A percentile compares a stretch with the other conserved stretches of the same genome.
Evolutionary conservation across 2,888 invertebrate genomes (phyloP).

Genomic region (Cepaea hortensis): DNA sequence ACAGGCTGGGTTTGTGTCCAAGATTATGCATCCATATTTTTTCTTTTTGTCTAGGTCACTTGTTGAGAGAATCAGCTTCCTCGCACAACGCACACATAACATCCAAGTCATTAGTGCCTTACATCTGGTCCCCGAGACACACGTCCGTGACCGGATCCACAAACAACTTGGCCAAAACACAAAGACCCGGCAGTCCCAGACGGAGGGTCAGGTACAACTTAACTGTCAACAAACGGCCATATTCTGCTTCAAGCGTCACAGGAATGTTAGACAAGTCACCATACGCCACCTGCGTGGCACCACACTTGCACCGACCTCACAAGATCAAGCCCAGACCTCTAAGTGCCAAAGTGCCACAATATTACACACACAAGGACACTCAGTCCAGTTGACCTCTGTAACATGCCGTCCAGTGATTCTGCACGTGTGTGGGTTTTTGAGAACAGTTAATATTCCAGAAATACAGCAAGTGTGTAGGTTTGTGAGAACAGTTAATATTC

Average conservation of each 20-base stretch:
- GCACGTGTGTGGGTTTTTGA: too few species aligned
- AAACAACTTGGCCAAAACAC: conserved; percentile 50
- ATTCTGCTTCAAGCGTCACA: conserved; percentile 64
- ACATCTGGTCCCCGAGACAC: conserved; percentile 32
- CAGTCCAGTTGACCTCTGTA: neutral
- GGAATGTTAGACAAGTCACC: conserved; percentile 63
- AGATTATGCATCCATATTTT: neutral
- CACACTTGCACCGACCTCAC: conserved; percentile 60
- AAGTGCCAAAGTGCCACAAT: conserved; percentile 50
- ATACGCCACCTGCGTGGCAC: conserved; percentile 63
- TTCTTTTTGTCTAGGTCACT: conserved; percentile 18
- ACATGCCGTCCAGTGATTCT: neutral
- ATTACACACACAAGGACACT: conserved; percentile 6
- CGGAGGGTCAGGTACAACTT: conserved; percentile 56
- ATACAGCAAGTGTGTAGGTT: too few species aligned
- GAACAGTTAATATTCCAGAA: too few species aligned
- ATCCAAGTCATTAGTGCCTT: conserved; percentile 19
- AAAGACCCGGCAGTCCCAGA: conserved; percentile 57
- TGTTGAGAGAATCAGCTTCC: conserved; percentile 8
- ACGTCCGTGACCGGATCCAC: conserved; percentile 50
- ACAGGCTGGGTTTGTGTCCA: neutral
- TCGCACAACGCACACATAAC: conserved; percentile 13
- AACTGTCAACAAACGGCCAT: conserved; percentile 70
- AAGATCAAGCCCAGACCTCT: conserved; percentile 59
- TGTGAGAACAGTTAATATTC: too few species aligned